Evolutionary conservation across 2,797 vertebrate genomes (phyloP), one percentile per base, ranked within the genome.

Genomic region (Coccyzus lansbergi): DNA sequence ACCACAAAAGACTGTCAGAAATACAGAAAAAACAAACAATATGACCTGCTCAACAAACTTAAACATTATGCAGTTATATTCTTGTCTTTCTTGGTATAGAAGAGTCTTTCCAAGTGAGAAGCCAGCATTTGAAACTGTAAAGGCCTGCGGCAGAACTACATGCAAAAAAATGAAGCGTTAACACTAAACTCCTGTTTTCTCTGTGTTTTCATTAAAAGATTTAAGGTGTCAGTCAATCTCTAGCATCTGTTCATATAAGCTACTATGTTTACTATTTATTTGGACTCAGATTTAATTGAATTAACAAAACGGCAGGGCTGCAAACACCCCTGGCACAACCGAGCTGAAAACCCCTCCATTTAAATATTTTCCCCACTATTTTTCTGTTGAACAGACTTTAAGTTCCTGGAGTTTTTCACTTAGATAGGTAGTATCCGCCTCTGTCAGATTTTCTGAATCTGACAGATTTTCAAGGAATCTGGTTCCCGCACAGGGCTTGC

Each of bases 401-500:
- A 99, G 98, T 93, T 98, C 97, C 91, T 98, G 97, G 40, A 98
- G 97, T 95, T 98, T 98, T 90, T 99, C 97, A 79, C 97, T 97
- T 76, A 99, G 93, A 13, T 97, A 97, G 13, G 95, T 96, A 14
- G 97, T 97, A 74, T 97, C 91, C 80, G 95, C 95, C 53, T 97
- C 96, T 3, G 97, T 97, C 42, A 97, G 93, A 26, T 67, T 97
- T 86, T 97, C 96, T 0, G 96, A 96, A 91, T 98, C 97, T 6
- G 97, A 84, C 9, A 98, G 97, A 52, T 98, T 98, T 92, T 99
- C 99, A 89, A 99, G 83, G 96, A 98, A 99, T 74, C 94, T 91
- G 6, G 93, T 97, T 80, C 99, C 99, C 7, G 98, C 98, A 34
- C 99, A 99, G 9, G 94, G 98, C 79, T 98, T 99, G 44, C 99